A percentile compares a stretch with the other conserved stretches of the same genome.
Evolutionary conservation across 2,888 invertebrate species (phyloP).

Genomic region (Selenia dentaria): DNA sequence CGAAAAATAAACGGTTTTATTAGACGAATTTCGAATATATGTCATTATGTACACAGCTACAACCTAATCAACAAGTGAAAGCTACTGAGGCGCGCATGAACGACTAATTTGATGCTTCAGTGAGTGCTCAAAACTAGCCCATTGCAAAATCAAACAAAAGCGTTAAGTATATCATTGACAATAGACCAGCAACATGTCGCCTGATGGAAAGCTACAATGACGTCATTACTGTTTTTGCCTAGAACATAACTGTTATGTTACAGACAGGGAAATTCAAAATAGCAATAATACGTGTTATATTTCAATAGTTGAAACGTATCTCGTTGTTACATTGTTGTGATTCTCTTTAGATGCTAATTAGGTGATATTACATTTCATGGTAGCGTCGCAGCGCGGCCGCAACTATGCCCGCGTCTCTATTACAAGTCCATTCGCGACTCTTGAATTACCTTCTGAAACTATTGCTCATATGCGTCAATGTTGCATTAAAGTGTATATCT

Average conservation of each 20-base stretch:
- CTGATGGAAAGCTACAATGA: conserved; percentile 10
- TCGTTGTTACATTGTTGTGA: conserved; percentile 6
- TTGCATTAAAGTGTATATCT: too few species aligned
- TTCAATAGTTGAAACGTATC: conserved; percentile 5
- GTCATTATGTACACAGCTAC: conserved; percentile 5
- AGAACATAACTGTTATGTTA: conserved; percentile 14
- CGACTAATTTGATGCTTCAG: conserved; percentile 23
- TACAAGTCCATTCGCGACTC: too few species aligned
- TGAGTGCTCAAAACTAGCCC: conserved; percentile 17
- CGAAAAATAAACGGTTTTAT: too few species aligned
- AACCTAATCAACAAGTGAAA: conserved; percentile 18
- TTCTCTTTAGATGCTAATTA: conserved; percentile 1
- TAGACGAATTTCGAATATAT: conserved; percentile 1
- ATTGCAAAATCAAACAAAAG: conserved; percentile 19
- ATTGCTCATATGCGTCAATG: too few species aligned
- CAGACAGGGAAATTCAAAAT: conserved; percentile 3
- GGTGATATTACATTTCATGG: conserved; percentile 13
- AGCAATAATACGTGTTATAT: conserved; percentile 7
- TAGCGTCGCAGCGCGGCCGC: not conserved
- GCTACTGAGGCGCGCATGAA: conserved; percentile 9
- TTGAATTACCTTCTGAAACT: too few species aligned
- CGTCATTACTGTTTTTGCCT: conserved; percentile 7
- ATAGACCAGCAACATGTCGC: conserved; percentile 4
- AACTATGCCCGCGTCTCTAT: not conserved
- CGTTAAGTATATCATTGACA: conserved; percentile 6